Percentiles rank a stretch among this genome's conserved stretches.
Evolutionary conservation across 2,113 vertebrate species (phyloP).

Genomic region (Actinemys pallida): DNA sequence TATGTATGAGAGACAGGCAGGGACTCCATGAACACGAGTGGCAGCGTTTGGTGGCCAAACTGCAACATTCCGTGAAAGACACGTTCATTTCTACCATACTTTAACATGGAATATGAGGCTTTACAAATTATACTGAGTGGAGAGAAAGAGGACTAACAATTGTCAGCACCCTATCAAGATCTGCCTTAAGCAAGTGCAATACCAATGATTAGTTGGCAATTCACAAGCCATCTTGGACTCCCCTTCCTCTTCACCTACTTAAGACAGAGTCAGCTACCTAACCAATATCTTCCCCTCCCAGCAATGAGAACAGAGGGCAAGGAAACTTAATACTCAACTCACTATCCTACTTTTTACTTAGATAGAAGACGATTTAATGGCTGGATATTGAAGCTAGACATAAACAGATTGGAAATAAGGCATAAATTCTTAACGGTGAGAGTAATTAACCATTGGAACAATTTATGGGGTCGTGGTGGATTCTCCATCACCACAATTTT

Average conservation of each 20-base stretch:
- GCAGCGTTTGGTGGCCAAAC: background rate
- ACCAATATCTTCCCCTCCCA: background rate
- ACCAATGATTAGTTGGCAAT: background rate
- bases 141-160: background rate
- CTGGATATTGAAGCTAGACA: background rate
- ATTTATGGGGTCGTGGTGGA: background rate
- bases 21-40: accelerated
- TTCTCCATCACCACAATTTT: background rate
- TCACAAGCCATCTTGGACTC: background rate
- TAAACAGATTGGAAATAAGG: background rate
- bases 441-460: background rate
- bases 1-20: background rate
- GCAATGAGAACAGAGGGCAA: background rate
- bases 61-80: background rate
- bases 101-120: background rate
- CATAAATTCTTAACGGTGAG: background rate
- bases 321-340: background rate
- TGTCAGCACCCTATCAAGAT: background rate
- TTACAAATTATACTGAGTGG: background rate
- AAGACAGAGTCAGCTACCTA: accelerated
- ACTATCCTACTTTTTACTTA: background rate
- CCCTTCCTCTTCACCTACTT: accelerated
- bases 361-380: background rate
- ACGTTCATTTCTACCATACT: accelerated
- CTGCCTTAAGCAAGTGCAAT: accelerated